These are phyloP conservation scores for Erannis defoliaria DNA, from an alignment of 2,888 invertebrate species.

Conservation along the genomic window DNA sequence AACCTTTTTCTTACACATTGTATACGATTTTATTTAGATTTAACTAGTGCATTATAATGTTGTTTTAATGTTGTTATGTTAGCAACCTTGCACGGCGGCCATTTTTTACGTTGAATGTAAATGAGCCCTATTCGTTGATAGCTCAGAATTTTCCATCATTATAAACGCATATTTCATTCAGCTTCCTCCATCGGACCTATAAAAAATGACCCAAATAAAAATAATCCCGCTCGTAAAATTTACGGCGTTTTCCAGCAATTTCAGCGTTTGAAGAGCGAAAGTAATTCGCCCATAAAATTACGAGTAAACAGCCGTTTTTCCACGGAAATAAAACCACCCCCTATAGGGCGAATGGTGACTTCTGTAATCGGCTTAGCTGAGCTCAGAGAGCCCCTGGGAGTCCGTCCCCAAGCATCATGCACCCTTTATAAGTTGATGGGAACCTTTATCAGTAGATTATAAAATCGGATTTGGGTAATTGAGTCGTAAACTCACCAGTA, in stretches of 20 bases:
- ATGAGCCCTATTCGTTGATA: constrained; percentile 20
- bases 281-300: constrained; percentile 84
- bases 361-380: constrained; percentile 82
- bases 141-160: constrained; percentile 28
- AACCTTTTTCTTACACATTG: no score
- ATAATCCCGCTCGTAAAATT: constrained; percentile 77
- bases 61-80: constrained; percentile 5
- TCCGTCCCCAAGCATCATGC: constrained; percentile 63
- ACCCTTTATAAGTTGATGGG: constrained; percentile 81
- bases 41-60: constrained; percentile 3
- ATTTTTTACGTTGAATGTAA: constrained; percentile 16
- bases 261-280: constrained; percentile 81
- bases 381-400: constrained; percentile 66
- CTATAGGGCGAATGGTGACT: constrained; percentile 71
- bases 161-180: constrained; percentile 41
- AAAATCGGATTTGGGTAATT: constrained; percentile 83
- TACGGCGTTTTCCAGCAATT: constrained; percentile 77
- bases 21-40: constrained; percentile 8
- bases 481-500: constrained; percentile 71
- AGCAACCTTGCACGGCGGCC: not conserved
- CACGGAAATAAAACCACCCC: constrained; percentile 80
- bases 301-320: constrained; percentile 85
- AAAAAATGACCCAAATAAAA: constrained; percentile 77
- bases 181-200: constrained; percentile 50
- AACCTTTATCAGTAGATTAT: constrained; percentile 83